These are phyloP conservation scores for Heterohyrax brucei DNA, from an alignment of 2,797 vertebrate genomes.

Conservation along the genomic window DNA sequence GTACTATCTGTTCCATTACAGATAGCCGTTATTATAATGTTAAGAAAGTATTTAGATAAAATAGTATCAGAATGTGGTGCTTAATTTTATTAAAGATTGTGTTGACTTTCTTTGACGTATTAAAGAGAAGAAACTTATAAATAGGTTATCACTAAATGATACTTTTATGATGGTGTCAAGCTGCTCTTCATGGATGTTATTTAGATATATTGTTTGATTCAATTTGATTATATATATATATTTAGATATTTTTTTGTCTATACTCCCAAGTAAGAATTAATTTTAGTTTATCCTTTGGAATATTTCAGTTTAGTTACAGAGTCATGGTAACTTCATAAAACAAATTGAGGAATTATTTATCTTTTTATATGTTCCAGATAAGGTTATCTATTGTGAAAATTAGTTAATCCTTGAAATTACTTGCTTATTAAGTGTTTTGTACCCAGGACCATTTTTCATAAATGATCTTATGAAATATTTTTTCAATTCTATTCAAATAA, in stretches of 20 bases:
- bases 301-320: neutral
- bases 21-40: neutral
- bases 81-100: constrained; percentile 58
- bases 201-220: constrained; percentile 33
- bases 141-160: constrained; percentile 26
- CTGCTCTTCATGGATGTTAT: neutral
- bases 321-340: constrained; percentile 5
- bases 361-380: neutral
- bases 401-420: constrained; percentile 64
- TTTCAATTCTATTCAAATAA: constrained; percentile 49
- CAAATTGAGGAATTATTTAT: neutral
- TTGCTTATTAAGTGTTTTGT: constrained; percentile 8
- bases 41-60: constrained; percentile 57
- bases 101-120: constrained; percentile 42
- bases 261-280: neutral
- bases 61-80: neutral
- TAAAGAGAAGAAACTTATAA: constrained; percentile 41
- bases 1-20: neutral
- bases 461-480: neutral
- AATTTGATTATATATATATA: neutral
- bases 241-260: constrained; percentile 60
- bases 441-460: constrained; percentile 44
- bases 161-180: neutral
- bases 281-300: constrained; percentile 12
- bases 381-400: constrained; percentile 45